Evolutionary conservation across 2,888 invertebrate species (phyloP).

Genomic region (Blastobasis lacticolella): DNA sequence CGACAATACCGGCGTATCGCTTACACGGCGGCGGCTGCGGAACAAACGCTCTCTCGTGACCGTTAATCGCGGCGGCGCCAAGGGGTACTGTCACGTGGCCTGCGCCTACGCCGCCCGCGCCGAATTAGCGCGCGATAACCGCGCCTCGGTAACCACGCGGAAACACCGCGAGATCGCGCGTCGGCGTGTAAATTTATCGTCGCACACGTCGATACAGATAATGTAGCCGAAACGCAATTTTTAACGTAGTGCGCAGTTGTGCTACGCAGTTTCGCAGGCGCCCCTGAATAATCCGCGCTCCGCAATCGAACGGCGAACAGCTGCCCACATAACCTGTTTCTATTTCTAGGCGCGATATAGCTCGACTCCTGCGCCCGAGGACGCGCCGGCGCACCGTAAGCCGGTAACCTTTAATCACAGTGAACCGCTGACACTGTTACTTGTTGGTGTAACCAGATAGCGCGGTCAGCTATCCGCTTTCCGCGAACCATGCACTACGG

Average conservation of each 20-base stretch:
- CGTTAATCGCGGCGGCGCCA: conserved; percentile 63
- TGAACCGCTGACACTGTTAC: conserved; percentile 65
- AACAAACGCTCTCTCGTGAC: conserved; percentile 57
- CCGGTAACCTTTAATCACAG: conserved; percentile 48
- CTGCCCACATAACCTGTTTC: conserved; percentile 61
- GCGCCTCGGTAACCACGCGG: conserved; percentile 60
- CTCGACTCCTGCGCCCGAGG: too few species aligned
- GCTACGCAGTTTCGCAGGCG: conserved; percentile 40
- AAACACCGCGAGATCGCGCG: conserved; percentile 61
- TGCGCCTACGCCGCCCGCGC: conserved; percentile 2
- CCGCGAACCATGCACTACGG: conserved; percentile 49
- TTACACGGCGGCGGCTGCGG: conserved; percentile 48
- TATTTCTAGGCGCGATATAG: conserved; percentile 38
- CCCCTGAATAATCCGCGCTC: conserved; percentile 47
- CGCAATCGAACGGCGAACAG: conserved; percentile 41
- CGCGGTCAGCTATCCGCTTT: conserved; percentile 37
- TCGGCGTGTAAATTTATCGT: conserved; percentile 65
- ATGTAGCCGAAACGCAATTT: conserved; percentile 47
- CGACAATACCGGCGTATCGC: conserved; percentile 63
- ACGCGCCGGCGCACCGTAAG: conserved; percentile 8
- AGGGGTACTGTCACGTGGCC: conserved; percentile 46
- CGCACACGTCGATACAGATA: conserved; percentile 37
- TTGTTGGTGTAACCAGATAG: conserved; percentile 57
- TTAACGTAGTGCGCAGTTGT: conserved; percentile 42
- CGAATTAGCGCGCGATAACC: conserved; percentile 62